Evolutionary conservation across 2,113 vertebrate species (phyloP).

Genomic region (Neoarius graeffei): DNA sequence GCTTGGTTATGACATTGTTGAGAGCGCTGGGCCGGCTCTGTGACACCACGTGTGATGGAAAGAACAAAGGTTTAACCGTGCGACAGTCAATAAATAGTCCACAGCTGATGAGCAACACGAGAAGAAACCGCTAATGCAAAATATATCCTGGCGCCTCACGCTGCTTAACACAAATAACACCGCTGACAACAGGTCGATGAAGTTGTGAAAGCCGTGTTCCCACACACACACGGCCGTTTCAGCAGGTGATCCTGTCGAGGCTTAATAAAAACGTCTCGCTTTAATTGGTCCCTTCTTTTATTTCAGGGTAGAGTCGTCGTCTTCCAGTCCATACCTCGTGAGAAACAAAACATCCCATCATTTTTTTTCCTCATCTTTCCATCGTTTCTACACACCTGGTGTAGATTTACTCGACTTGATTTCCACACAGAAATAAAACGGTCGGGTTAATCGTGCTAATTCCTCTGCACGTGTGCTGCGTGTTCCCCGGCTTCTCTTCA

Average conservation of each 20-base stretch:
- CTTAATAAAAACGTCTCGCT: not conserved
- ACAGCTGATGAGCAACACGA: slow-evolving; percentile 73
- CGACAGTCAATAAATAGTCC: slow-evolving; percentile 61
- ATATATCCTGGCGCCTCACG: slow-evolving; percentile 65
- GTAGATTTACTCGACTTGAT: slow-evolving; percentile 40
- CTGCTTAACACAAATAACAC: slow-evolving; percentile 51
- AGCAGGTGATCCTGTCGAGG: slow-evolving; percentile 2
- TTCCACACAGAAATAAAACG: slow-evolving; percentile 45
- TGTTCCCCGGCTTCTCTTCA: slow-evolving; percentile 31
- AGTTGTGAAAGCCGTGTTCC: slow-evolving; percentile 38
- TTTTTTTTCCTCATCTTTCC: slow-evolving; percentile 52
- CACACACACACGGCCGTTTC: not conserved
- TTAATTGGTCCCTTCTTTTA: not conserved
- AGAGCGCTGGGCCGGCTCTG: not conserved
- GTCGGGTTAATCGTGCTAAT: slow-evolving; percentile 42
- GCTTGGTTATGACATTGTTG: not conserved
- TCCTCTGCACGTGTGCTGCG: not conserved
- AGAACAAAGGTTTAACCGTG: slow-evolving; percentile 51
- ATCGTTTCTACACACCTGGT: slow-evolving; percentile 47
- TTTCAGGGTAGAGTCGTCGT: no score
- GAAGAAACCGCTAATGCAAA: slow-evolving; percentile 69
- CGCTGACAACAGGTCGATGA: slow-evolving; percentile 54
- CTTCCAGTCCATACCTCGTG: not conserved
- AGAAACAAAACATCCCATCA: slow-evolving; percentile 50
- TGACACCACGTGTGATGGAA: slow-evolving; percentile 40